A percentile compares a stretch with the other conserved stretches of the same genome.
Conservation (phyloP, 2,113 vertebrate species). For the Chloropsis cyanopogon region DNA sequence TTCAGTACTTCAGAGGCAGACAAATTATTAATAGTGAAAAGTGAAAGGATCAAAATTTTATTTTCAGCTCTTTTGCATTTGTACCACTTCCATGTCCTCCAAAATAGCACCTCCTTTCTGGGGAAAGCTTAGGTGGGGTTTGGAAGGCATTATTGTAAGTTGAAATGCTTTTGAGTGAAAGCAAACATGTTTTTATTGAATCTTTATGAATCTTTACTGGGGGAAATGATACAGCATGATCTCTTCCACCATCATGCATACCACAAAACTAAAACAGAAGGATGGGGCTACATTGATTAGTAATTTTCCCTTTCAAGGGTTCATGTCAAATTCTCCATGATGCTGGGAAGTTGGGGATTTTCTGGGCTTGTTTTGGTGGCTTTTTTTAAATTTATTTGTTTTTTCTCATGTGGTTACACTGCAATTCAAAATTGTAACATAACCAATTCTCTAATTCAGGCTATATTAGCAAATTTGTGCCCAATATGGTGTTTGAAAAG, state of each 20-base stretch:
- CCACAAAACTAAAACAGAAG: neutral
- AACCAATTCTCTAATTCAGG: neutral
- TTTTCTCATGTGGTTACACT: neutral
- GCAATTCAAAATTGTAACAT: neutral
- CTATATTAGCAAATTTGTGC: neutral
- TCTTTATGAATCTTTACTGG: neutral
- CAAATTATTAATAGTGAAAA: neutral
- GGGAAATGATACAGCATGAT: neutral
- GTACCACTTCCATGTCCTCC: neutral
- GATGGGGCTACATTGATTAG: neutral
- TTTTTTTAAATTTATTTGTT: no score
- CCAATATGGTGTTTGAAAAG: neutral
- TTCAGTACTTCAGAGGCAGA: neutral
- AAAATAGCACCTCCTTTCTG: neutral
- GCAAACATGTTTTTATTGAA: neutral
- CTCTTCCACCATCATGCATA: neutral
- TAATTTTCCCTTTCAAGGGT: neutral
- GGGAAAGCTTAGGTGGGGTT: neutral
- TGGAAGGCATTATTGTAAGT: neutral
- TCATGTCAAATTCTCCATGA: neutral
- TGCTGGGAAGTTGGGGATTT: neutral
- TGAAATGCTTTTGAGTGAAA: neutral
- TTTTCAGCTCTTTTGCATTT: neutral
- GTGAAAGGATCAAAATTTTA: neutral
- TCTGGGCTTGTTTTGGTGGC: neutral